A percentile compares a stretch with the other conserved stretches of the same genome.
Evolutionary conservation across 2,113 vertebrate species (phyloP).

Genomic region (Nibea coibor): DNA sequence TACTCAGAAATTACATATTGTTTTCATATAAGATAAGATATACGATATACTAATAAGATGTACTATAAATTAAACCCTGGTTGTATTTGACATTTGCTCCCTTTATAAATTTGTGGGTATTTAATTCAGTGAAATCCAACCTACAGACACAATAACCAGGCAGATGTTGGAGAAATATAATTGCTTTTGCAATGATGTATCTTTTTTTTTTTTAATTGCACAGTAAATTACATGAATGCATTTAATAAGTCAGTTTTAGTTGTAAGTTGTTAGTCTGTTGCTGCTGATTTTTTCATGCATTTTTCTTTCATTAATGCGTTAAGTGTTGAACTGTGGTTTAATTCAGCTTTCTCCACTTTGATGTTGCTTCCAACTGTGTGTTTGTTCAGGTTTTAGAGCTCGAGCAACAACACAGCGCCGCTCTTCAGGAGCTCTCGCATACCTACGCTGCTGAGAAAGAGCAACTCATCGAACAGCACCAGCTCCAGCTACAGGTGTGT

Average conservation of each 20-base stretch:
- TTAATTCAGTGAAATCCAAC: not conserved
- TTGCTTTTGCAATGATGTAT: not conserved
- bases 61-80: not conserved
- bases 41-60: no score
- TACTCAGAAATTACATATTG: no score
- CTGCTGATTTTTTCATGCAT: no score
- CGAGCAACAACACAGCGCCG: conserved; percentile 83
- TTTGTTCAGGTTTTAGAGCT: conserved; percentile 77
- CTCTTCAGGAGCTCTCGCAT: conserved; percentile 81
- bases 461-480: conserved; percentile 79
- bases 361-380: not conserved
- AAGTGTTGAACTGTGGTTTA: no score
- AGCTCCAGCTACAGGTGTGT: conserved; percentile 85
- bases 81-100: no score
- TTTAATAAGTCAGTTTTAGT: not conserved
- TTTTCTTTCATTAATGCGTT: no score
- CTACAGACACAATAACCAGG: no score
- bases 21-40: not conserved
- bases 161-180: no score
- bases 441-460: conserved; percentile 76
- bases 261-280: not conserved
- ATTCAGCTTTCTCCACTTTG: not conserved
- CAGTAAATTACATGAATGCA: not conserved
- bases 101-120: not conserved
- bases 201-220: no score